Evolutionary conservation across 2,113 vertebrate genomes (phyloP).

Genomic region (Passer domesticus): DNA sequence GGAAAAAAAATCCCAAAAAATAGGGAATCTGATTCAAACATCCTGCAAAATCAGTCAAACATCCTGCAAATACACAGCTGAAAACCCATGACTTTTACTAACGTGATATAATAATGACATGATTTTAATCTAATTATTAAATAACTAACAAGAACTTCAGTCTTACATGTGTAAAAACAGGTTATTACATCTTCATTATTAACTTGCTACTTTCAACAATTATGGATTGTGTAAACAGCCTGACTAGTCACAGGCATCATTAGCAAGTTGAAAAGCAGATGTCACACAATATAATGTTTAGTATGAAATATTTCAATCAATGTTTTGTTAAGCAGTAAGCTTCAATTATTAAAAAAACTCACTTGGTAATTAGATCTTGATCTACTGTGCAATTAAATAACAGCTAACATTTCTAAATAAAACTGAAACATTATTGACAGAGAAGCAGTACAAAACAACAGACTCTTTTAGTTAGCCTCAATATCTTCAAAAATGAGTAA

Average conservation of each 20-base stretch:
- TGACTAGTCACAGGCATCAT: background rate
- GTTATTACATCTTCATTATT: background rate
- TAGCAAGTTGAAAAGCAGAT: conserved; percentile 15
- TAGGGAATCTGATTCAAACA: background rate
- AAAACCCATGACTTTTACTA: background rate
- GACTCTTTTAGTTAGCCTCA: background rate
- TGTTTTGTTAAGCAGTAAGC: background rate
- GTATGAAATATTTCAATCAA: background rate
- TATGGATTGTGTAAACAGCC: background rate
- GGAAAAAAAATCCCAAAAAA: background rate
- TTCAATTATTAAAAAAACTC: background rate
- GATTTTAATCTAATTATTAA: background rate
- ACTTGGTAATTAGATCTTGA: background rate
- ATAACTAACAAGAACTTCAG: background rate
- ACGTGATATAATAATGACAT: background rate
- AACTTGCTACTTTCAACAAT: background rate
- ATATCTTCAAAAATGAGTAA: background rate
- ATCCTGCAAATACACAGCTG: background rate
- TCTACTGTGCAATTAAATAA: background rate
- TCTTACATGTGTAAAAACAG: background rate
- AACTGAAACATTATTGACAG: background rate
- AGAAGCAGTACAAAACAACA: background rate
- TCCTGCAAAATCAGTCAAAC: background rate
- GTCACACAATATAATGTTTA: background rate
- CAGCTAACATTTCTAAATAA: conserved; percentile 1